phyloP scores from a whole-genome alignment of 2,888 invertebrate genomes.

The Limnephilus auricula region DNA sequence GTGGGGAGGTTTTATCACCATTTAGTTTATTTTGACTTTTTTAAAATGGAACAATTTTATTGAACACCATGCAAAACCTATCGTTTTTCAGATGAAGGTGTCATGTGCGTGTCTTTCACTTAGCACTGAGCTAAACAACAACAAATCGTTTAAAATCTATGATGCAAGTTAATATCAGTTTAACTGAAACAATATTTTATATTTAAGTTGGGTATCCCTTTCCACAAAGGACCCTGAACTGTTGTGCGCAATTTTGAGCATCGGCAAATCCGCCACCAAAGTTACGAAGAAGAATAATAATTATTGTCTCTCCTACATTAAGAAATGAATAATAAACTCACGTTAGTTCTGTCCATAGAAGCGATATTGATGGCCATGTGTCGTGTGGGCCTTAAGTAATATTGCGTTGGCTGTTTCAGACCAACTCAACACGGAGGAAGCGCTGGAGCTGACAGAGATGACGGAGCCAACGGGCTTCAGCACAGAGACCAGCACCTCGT shows the following conservation, averaged over 20 bases:
- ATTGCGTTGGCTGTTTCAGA: conserved; percentile 67
- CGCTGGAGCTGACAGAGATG: conserved; percentile 79
- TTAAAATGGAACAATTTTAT: background rate
- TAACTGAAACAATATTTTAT: too few species aligned
- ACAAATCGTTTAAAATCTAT: too few species aligned
- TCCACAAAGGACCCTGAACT: too few species aligned
- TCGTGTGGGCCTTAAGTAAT: background rate
- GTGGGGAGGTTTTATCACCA: too few species aligned
- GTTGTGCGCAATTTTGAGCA: background rate
- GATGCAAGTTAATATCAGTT: too few species aligned
- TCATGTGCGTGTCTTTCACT: too few species aligned
- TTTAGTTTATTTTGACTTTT: too few species aligned
- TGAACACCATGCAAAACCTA: too few species aligned
- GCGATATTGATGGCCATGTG: background rate
- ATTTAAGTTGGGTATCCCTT: background rate
- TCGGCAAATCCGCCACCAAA: background rate
- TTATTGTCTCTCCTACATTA: background rate
- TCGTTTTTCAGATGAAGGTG: too few species aligned
- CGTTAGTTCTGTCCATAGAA: background rate
- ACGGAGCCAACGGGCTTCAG: conserved; percentile 91
- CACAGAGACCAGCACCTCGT: conserved; percentile 95
- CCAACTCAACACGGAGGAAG: conserved; percentile 74
- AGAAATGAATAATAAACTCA: background rate
- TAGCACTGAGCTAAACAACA: too few species aligned
- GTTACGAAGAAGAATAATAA: background rate